Percentiles rank a stretch among this genome's conserved stretches.
Conservation (phyloP, 2,797 vertebrate species). For the Australoheros facetus region DNA sequence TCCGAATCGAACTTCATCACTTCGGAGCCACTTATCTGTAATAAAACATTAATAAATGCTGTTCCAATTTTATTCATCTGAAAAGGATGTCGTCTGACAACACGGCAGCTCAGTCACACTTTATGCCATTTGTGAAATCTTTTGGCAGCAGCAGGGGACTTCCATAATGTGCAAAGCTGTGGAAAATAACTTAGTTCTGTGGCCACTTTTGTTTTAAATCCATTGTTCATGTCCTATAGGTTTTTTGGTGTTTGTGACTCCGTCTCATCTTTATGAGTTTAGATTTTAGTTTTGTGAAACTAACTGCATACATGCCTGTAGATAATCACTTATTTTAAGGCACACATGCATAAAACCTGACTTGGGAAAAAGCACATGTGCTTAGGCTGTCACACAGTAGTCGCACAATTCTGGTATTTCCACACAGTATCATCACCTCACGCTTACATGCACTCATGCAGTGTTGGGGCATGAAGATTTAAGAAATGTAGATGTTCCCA, state of each 20-base stretch:
- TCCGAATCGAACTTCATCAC: slow-evolving; percentile 2
- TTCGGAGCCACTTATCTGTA: slow-evolving; percentile 36
- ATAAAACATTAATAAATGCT: slow-evolving; percentile 49
- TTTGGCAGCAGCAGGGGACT: slow-evolving; percentile 39
- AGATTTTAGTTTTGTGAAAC: not conserved
- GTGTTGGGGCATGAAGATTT: slow-evolving; percentile 28
- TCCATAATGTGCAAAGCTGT: slow-evolving; percentile 25
- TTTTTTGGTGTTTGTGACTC: not conserved
- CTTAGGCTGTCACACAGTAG: too few relatives aligned
- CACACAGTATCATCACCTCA: not conserved
- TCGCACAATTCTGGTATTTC: slow-evolving; percentile 26
- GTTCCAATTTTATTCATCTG: slow-evolving; percentile 37
- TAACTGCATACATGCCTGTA: not conserved
- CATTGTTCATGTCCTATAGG: not conserved
- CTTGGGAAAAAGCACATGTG: not conserved
- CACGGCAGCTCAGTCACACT: slow-evolving; percentile 35
- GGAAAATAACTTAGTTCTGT: slow-evolving; percentile 26
- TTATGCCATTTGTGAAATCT: slow-evolving; percentile 27
- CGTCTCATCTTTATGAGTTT: not conserved
- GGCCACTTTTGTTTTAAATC: slow-evolving; percentile 28
- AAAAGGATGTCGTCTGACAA: slow-evolving; percentile 43
- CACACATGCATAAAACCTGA: not conserved
- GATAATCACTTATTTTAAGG: not conserved
- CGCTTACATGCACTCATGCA: not conserved
- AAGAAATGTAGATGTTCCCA: slow-evolving; percentile 15